Conservation (phyloP, 2,797 vertebrate genomes). For the Atherinosoma microstoma region DNA sequence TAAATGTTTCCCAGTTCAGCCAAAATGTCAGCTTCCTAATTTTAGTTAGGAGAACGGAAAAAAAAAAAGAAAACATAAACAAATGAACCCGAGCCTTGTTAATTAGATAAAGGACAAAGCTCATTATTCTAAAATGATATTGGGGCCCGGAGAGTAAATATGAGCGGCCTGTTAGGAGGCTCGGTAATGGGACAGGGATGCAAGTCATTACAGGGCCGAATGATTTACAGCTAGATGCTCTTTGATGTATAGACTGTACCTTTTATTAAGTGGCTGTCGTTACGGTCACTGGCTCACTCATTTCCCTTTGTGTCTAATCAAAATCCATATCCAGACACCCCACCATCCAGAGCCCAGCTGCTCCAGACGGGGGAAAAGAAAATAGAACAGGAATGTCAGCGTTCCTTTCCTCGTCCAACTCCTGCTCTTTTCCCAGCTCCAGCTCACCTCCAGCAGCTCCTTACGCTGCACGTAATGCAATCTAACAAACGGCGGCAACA, state of each 20-base stretch:
- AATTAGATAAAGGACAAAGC: constrained; percentile 97
- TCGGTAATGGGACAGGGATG: constrained; percentile 88
- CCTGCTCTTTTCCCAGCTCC: neutral
- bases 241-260: constrained; percentile 88
- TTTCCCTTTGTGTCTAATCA: constrained; percentile 80
- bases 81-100: constrained; percentile 86
- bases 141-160: constrained; percentile 90
- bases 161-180: constrained; percentile 86
- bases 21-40: constrained; percentile 88
- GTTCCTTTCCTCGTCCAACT: constrained; percentile 23
- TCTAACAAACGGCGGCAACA: constrained; percentile 53
- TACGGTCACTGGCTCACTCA: constrained; percentile 75
- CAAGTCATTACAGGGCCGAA: constrained; percentile 86
- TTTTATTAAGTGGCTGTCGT: constrained; percentile 82
- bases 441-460: constrained; percentile 29
- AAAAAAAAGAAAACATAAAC: constrained; percentile 10
- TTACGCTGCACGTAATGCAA: constrained; percentile 40
- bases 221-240: constrained; percentile 91
- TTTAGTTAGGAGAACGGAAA: constrained; percentile 62
- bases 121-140: constrained; percentile 98
- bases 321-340: constrained; percentile 69
- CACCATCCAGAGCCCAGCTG: constrained; percentile 36
- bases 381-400: constrained; percentile 40
- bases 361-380: constrained; percentile 47
- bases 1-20: constrained; percentile 91